A percentile compares a stretch with the other conserved stretches of the same genome.
phyloP scores from a whole-genome alignment of 2,797 vertebrate species.

The Megaceryle alcyon region DNA sequence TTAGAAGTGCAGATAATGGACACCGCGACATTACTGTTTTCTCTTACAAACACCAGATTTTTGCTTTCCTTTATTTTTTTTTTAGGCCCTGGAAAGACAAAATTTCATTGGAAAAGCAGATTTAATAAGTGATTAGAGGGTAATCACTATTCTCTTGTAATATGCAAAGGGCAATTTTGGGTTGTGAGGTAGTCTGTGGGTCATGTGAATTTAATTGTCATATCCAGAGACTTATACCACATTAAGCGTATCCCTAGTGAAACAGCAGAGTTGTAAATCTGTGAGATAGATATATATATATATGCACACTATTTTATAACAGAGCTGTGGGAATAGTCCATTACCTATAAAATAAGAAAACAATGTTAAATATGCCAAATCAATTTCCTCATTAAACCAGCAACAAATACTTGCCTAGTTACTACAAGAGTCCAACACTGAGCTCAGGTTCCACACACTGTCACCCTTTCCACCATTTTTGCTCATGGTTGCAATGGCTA shows the following conservation, averaged over 20 bases:
- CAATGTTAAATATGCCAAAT: constrained; percentile 65
- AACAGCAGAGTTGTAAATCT: constrained; percentile 64
- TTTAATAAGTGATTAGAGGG: constrained; percentile 60
- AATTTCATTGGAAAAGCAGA: constrained; percentile 41
- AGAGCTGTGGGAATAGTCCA: constrained; percentile 59
- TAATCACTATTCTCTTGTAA: constrained; percentile 49
- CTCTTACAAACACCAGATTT: constrained; percentile 9
- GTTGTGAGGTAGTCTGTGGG: constrained; percentile 67
- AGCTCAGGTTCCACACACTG: not conserved
- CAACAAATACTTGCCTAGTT: constrained; percentile 56
- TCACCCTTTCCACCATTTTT: not conserved
- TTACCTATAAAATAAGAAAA: constrained; percentile 72
- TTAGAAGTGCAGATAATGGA: not conserved
- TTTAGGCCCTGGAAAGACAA: not conserved
- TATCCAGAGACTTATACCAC: constrained; percentile 70
- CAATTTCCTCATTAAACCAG: constrained; percentile 66
- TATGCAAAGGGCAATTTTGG: constrained; percentile 58
- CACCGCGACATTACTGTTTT: not conserved
- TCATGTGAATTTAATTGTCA: constrained; percentile 73
- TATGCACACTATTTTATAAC: constrained; percentile 40
- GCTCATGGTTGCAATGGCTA: not conserved
- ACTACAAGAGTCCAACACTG: not conserved
- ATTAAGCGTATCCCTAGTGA: constrained; percentile 65
- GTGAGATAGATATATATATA: not conserved
- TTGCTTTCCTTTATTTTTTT: not conserved